Evolutionary conservation across 2,113 vertebrate genomes (phyloP).

Genomic region (Podarcis cretensis): DNA sequence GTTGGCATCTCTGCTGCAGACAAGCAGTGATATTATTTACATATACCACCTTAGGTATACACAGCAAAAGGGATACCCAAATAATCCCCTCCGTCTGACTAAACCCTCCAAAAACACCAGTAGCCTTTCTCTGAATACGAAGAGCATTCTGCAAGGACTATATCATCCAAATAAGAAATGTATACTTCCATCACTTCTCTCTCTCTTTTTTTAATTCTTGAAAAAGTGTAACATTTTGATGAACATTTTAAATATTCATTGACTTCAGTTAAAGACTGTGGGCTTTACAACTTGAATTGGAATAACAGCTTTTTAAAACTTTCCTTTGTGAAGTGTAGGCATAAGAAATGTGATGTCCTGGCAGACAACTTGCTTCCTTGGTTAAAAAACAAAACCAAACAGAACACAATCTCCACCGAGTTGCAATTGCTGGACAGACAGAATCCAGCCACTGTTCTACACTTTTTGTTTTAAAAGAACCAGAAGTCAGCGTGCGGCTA

Average conservation of each 20-base stretch:
- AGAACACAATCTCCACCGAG: slow-evolving; percentile 9
- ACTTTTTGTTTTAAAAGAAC: slow-evolving; percentile 52
- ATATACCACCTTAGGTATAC: neutral
- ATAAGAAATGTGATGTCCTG: slow-evolving; percentile 57
- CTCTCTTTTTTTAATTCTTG: slow-evolving; percentile 58
- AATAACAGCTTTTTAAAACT: slow-evolving; percentile 49
- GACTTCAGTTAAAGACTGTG: slow-evolving; percentile 53
- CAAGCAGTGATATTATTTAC: neutral
- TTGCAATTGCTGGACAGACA: slow-evolving; percentile 46
- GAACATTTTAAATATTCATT: slow-evolving; percentile 63
- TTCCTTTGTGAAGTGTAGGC: slow-evolving; percentile 57
- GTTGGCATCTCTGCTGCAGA: neutral
- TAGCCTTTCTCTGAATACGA: slow-evolving; percentile 23
- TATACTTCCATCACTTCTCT: slow-evolving; percentile 29
- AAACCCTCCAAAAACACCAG: neutral
- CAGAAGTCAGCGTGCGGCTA: slow-evolving; percentile 70
- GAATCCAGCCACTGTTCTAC: slow-evolving; percentile 51
- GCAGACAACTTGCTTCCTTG: slow-evolving; percentile 46
- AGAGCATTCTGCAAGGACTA: slow-evolving; percentile 21
- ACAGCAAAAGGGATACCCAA: neutral
- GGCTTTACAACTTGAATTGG: slow-evolving; percentile 62
- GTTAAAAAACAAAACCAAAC: slow-evolving; percentile 35
- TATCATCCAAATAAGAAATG: slow-evolving; percentile 60
- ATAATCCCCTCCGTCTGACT: neutral
- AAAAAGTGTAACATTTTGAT: slow-evolving; percentile 63